Evolutionary conservation across 2,888 invertebrate genomes (phyloP).

Genomic region (Metacarcinus magister): DNA sequence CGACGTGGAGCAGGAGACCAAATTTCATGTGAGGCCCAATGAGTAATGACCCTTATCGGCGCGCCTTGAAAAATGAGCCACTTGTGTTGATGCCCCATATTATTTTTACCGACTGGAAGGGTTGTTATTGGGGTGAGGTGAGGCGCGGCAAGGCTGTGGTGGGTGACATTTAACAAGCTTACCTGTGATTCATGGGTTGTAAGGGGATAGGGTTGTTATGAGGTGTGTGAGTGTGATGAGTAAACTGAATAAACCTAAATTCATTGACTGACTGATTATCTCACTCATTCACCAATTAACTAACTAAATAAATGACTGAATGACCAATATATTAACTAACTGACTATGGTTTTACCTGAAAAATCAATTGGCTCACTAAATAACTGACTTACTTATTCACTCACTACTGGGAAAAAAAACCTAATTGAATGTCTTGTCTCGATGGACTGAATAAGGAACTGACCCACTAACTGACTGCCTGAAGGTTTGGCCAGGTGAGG

Average conservation of each 20-base stretch:
- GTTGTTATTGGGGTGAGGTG: conserved; percentile 28
- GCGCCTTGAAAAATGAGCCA: conserved; percentile 9
- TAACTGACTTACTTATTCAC: neutral
- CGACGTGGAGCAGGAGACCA: neutral
- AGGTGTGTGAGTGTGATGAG: neutral
- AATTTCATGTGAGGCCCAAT: neutral
- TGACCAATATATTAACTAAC: neutral
- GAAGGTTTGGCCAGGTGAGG: neutral
- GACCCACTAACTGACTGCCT: conserved; percentile 31
- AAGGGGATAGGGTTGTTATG: neutral
- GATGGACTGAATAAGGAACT: neutral
- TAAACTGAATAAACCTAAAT: neutral
- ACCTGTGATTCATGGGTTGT: neutral
- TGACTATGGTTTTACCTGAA: neutral
- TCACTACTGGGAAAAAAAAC: neutral
- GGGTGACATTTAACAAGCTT: neutral
- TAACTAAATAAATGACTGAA: neutral
- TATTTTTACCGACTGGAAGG: neutral
- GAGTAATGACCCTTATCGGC: neutral
- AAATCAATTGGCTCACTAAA: neutral
- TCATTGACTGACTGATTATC: neutral
- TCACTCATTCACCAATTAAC: neutral
- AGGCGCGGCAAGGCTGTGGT: neutral
- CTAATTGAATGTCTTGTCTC: neutral
- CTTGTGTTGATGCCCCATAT: neutral